Conservation (phyloP, 2,888 invertebrate species). For the Parnassius glacialis region DNA sequence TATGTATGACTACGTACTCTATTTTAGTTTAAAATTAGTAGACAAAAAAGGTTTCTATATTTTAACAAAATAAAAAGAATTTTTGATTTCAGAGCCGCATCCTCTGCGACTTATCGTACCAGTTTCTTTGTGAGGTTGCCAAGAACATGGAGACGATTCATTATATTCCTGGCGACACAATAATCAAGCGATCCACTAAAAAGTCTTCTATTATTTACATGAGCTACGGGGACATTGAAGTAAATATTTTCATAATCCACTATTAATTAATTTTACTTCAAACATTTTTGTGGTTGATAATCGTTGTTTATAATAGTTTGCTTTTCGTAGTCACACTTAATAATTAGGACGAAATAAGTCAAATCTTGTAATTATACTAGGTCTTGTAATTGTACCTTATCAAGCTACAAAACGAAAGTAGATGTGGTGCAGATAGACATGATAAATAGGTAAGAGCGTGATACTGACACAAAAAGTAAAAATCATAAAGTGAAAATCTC, state of each 20-base stretch:
- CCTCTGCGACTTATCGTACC: slow-evolving; percentile 55
- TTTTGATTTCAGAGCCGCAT: slow-evolving; percentile 47
- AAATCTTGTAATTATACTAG: too few relatives aligned
- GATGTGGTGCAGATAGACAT: too few relatives aligned
- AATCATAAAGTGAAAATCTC: too few relatives aligned
- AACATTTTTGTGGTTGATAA: too few relatives aligned
- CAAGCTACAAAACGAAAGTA: too few relatives aligned
- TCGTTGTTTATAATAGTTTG: neutral
- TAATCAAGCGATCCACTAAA: slow-evolving; percentile 52
- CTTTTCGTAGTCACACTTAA: neutral
- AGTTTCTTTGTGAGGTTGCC: slow-evolving; percentile 58
- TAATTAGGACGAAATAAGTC: too few relatives aligned
- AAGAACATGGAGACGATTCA: slow-evolving; percentile 61
- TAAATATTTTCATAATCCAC: slow-evolving; percentile 27
- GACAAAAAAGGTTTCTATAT: too few relatives aligned
- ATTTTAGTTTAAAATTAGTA: too few relatives aligned
- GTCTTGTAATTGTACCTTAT: too few relatives aligned
- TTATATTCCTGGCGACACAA: slow-evolving; percentile 64
- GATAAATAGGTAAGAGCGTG: too few relatives aligned
- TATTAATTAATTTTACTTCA: neutral
- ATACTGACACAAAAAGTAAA: too few relatives aligned
- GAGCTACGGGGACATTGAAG: slow-evolving; percentile 65
- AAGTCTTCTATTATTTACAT: slow-evolving; percentile 60
- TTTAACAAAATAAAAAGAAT: neutral
- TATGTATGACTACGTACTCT: too few relatives aligned